phyloP scores from a whole-genome alignment of 1,140 invertebrate species.

The Cecropterus lyciades region DNA sequence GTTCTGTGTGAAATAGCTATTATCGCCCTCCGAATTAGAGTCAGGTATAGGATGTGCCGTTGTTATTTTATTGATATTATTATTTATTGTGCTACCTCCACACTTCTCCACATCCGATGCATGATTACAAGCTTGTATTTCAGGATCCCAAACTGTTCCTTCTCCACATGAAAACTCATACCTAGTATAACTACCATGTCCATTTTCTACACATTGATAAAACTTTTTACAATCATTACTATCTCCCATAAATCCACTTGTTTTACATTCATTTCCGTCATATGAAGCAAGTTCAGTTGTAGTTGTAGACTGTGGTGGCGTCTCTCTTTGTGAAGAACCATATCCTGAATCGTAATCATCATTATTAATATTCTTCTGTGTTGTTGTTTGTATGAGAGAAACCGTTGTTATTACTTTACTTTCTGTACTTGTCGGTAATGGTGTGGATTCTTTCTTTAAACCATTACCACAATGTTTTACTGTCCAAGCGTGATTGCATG shows the following conservation, averaged over 20 bases:
- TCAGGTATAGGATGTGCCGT: slow-evolving; percentile 20
- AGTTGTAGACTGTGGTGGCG: slow-evolving; percentile 3
- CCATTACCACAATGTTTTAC: slow-evolving; percentile 65
- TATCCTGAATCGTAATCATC: slow-evolving; percentile 37
- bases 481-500: slow-evolving; percentile 86
- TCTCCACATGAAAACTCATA: slow-evolving; percentile 88
- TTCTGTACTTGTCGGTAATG: slow-evolving; percentile 33
- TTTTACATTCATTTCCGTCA: slow-evolving; percentile 65
- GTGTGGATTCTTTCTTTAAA: slow-evolving; percentile 27
- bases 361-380: slow-evolving; percentile 27
- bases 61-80: slow-evolving; percentile 32
- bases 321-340: slow-evolving; percentile 20
- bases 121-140: slow-evolving; percentile 86
- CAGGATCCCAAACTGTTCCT: slow-evolving; percentile 87
- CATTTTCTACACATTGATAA: slow-evolving; percentile 86
- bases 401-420: slow-evolving; percentile 33
- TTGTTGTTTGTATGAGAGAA: slow-evolving; percentile 32
- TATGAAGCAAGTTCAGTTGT: slow-evolving; percentile 25
- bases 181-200: slow-evolving; percentile 83
- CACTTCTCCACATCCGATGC: slow-evolving; percentile 81
- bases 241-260: slow-evolving; percentile 84
- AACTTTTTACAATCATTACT: slow-evolving; percentile 86
- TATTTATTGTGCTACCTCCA: slow-evolving; percentile 39
- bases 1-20: slow-evolving; percentile 31
- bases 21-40: slow-evolving; percentile 21